These are phyloP conservation scores for Drosophila anomelani DNA, from an alignment of 2,888 invertebrate species.

Conservation along the genomic window DNA sequence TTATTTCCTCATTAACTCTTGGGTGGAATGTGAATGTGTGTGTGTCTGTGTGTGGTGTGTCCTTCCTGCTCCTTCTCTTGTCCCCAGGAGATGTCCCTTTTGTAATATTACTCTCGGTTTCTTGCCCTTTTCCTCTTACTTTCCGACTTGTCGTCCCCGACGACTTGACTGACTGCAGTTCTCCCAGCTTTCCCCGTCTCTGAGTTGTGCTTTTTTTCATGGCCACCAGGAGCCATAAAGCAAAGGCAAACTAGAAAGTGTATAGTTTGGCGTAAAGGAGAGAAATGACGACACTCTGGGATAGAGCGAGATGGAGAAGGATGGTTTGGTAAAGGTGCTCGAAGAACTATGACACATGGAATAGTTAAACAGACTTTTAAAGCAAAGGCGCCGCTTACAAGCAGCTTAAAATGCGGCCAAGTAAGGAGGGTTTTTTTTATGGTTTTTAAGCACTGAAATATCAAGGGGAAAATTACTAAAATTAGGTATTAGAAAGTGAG, in stretches of 20 bases:
- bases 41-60: slow-evolving; percentile 4
- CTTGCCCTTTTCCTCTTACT: slow-evolving; percentile 40
- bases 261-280: background rate
- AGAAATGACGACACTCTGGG: slow-evolving; percentile 27
- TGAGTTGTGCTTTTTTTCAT: slow-evolving; percentile 67
- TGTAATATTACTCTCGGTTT: slow-evolving; percentile 64
- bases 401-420: slow-evolving; percentile 60
- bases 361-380: slow-evolving; percentile 56
- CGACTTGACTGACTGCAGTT: slow-evolving; percentile 36
- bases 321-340: background rate
- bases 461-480: background rate
- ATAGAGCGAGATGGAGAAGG: slow-evolving; percentile 17
- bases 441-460: background rate
- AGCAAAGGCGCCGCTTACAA: slow-evolving; percentile 68
- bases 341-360: slow-evolving; percentile 62
- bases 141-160: slow-evolving; percentile 4
- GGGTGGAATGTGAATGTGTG: slow-evolving; percentile 13
- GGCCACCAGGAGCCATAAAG: slow-evolving; percentile 52
- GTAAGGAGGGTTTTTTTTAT: slow-evolving; percentile 14
- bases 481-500: background rate
- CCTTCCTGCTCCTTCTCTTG: background rate
- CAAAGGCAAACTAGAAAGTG: slow-evolving; percentile 12
- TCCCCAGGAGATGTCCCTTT: slow-evolving; percentile 43
- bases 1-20: slow-evolving; percentile 76
- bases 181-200: slow-evolving; percentile 14